Base-by-base conservation (phyloP, 1,140 invertebrate species). In the Homarus americanus region DNA sequence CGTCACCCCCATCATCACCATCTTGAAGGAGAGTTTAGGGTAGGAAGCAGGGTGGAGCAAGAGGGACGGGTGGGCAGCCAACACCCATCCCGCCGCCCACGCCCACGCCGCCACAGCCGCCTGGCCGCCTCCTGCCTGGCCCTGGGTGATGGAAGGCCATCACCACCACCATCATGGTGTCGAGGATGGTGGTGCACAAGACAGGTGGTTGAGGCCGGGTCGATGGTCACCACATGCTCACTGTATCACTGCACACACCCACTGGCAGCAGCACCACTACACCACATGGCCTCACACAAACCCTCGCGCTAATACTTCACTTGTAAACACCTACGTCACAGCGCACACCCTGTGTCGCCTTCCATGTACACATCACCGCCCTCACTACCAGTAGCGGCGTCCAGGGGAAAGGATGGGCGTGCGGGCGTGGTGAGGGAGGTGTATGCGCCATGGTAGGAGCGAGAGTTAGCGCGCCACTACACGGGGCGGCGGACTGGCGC, bases 401-500 rank as follows among this genome's bases (percentile, higher is more conserved):
- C 20, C 24, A 44, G 34, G 40, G 58, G 36, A 72, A 20, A n/a
- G 75, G 53, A 32, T 34, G 44, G 85, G 53, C 53, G 85, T 79
- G 75, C 76, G 85, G 85, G 85, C 76, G 87, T 89, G 87, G 78
- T 73, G 86, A 72, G 78, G 58, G 58, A 53, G 34, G 84, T 78
- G 84, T 87, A 73, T 87, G 84, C 84, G 84, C 84, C 84, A 87
- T 87, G 72, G 75, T 58, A 87, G 84, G 73, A 63, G 44, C 44
- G 72, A 72, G 75, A 87, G 84, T 87, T 87, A 40, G 78, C 87
- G 87, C 78, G 87, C 87, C 87, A 89, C 87, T 89, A 89, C 87
- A 79, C 87, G 84, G 84, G 49, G 72, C 84, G 72, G 84, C 84
- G 84, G 84, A 78, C 84, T 73, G 87, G 38, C 87, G 66, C 79